Conservation (phyloP, 2,888 invertebrate genomes). For the Mycalesis mineus region DNA sequence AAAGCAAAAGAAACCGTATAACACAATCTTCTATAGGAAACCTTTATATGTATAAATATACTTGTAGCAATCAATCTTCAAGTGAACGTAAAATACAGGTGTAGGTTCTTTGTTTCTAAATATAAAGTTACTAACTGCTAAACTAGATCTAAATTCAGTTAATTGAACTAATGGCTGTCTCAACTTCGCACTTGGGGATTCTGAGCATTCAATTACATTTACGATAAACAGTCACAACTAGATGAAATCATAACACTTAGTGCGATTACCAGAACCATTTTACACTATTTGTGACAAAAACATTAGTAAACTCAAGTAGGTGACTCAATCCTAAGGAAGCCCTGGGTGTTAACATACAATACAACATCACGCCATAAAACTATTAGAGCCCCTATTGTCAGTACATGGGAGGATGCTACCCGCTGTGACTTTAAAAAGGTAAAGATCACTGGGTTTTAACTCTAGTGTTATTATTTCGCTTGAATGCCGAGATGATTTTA, state of each 20-base stretch:
- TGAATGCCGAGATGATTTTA: not conserved
- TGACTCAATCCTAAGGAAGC: constrained; percentile 17
- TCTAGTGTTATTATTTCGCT: not conserved
- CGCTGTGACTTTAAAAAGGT: constrained; percentile 16
- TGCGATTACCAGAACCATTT: constrained; percentile 1
- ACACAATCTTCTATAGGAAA: too few relatives aligned
- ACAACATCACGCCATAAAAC: constrained; percentile 19
- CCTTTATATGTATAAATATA: too few relatives aligned
- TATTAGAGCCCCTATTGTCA: constrained; percentile 17
- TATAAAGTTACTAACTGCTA: too few relatives aligned
- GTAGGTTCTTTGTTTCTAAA: not conserved
- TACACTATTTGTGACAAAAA: constrained; percentile 10
- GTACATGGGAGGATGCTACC: constrained; percentile 9
- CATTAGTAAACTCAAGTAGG: constrained; percentile 4
- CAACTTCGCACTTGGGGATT: not conserved
- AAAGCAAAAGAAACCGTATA: too few relatives aligned
- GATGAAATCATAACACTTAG: constrained; percentile 14
- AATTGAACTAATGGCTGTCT: not conserved
- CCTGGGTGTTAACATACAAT: constrained; percentile 18
- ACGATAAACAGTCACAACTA: constrained; percentile 6
- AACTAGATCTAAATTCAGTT: not conserved
- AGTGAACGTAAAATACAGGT: not conserved
- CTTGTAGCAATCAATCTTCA: not conserved
- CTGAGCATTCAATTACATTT: constrained; percentile 4
- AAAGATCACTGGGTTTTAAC: not conserved